Conservation (phyloP, 2,797 vertebrate species). For the Sylvilagus floridanus region DNA sequence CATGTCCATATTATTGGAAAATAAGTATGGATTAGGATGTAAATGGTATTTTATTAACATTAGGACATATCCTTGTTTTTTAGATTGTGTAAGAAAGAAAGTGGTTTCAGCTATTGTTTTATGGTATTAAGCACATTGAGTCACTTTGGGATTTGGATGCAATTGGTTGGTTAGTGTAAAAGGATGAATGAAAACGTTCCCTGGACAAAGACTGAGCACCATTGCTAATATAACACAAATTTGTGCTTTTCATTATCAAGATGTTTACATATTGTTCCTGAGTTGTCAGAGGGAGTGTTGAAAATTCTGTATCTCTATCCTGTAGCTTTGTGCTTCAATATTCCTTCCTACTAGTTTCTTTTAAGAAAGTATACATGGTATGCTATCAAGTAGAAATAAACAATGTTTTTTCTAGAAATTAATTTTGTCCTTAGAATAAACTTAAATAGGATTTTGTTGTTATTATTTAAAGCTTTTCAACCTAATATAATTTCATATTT, state of each 20-base stretch:
- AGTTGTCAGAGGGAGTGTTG: not conserved
- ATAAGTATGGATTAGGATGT: constrained; percentile 2
- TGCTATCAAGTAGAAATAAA: not conserved
- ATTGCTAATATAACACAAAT: not conserved
- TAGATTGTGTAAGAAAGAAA: not conserved
- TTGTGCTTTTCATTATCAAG: not conserved
- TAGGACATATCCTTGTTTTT: not conserved
- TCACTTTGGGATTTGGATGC: not conserved
- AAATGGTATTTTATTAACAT: not conserved
- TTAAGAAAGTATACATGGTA: not conserved
- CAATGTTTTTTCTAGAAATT: not conserved
- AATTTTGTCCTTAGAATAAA: not conserved
- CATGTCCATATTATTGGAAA: not conserved
- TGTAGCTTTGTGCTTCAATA: not conserved
- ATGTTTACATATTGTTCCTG: not conserved
- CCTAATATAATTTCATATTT: not conserved
- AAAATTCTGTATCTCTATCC: not conserved
- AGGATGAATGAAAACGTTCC: not conserved
- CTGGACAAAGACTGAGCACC: not conserved
- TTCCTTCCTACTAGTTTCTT: not conserved
- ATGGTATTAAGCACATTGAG: not conserved
- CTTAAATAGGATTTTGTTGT: not conserved
- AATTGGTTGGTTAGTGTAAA: not conserved
- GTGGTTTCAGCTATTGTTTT: fast-evolving
- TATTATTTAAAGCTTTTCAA: not conserved